phyloP scores from a whole-genome alignment of 2,113 vertebrate species.

The Melanerpes aurifrons region DNA sequence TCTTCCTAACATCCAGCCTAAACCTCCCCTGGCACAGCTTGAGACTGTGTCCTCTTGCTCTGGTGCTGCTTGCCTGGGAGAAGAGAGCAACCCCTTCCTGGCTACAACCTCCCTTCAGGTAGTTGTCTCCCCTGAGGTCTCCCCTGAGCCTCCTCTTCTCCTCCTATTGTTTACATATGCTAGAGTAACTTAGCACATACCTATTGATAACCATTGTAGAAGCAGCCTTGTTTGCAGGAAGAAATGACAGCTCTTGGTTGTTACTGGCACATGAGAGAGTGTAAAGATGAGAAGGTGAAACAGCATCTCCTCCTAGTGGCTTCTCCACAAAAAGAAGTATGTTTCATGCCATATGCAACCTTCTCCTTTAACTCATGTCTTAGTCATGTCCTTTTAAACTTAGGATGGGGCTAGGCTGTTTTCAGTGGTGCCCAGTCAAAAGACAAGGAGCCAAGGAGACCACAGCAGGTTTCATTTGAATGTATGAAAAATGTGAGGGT shows the following conservation, averaged over 20 bases:
- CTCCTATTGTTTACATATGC: neutral
- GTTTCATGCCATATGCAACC: neutral
- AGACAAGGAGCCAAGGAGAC: no score
- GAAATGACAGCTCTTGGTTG: neutral
- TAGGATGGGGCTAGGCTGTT: neutral
- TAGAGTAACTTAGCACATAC: neutral
- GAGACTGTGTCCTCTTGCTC: no score
- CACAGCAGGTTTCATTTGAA: no score
- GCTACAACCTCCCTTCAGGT: no score
- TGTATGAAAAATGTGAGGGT: no score
- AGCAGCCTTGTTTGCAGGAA: neutral
- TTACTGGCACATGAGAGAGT: neutral
- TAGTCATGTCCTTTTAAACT: neutral
- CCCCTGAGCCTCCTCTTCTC: no score
- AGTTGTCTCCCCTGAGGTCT: no score
- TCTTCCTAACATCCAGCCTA: no score
- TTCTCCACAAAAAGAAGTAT: neutral
- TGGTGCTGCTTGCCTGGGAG: no score
- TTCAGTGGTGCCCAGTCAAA: no score
- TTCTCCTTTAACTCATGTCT: neutral
- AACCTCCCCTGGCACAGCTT: no score
- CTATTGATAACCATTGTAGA: neutral
- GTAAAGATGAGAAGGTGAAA: neutral
- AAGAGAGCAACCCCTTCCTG: no score
- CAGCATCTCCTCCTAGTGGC: neutral